Base-by-base conservation (phyloP, 2,888 invertebrate genomes). In the Ormia ochracea region DNA sequence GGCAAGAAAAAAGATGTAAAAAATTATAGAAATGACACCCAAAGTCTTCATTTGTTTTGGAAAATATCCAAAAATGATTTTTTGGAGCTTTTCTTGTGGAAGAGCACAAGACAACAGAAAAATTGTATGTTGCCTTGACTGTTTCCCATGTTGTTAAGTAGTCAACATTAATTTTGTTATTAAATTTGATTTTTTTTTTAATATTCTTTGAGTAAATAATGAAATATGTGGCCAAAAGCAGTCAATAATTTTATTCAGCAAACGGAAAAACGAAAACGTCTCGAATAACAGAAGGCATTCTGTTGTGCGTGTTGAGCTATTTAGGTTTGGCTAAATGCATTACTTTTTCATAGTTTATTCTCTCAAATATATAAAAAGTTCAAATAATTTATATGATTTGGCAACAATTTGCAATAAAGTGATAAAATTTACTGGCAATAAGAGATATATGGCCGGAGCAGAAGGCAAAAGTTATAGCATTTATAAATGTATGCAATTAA, bases 11-110 rank as follows among this genome's bases (percentile, higher is more conserved):
- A 45, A 6, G 41, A 7, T 4, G 5, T 3, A 54, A 72, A 52
- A 61, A 21, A 48, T 33, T 21, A 61, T 26, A 33, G 48, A 72
- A 72, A 75, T 80, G 75, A 80, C 79, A 79, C 70, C 79, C 79
- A 80, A 72, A 72, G 68, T 59, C 61, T 75, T 80, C 61, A 75
- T 80, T 80, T 80, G 66, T 72, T 72, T 80, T 80, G 79, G 79
- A 80, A 66, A 41, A 56, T 31, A 61, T 80, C 79, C 79, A 80
- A 72, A 69, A 78, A 52, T 0, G 1, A 19, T 48, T 48, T 31
- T 17, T 23, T 0, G 1, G 17, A 23, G 2, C 26, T 26, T 41
- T 23, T 26, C 2, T 17, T 12, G 17, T 5, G 17, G 5, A 54
- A 14, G 41, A 14, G 1, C 14, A 50, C 26, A 63, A 23, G 19